phyloP scores from a whole-genome alignment of 2,797 vertebrate genomes.

The Pangasius sanitwongsei region DNA sequence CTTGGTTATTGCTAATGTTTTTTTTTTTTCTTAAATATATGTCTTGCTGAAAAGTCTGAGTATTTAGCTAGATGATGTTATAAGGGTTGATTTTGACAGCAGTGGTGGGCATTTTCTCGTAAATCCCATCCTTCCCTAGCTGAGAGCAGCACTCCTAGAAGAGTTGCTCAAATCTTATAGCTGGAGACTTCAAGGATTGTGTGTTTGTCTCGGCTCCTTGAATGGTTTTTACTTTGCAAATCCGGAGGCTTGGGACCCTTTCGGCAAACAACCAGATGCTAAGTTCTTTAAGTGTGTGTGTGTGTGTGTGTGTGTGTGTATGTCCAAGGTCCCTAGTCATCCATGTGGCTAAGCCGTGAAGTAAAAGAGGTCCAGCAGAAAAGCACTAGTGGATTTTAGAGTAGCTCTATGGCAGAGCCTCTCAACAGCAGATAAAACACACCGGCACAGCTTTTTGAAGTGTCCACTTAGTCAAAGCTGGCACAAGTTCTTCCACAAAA shows the following conservation, averaged over 20 bases:
- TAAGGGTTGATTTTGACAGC: neutral
- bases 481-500: slow-evolving; percentile 57
- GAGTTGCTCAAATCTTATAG: slow-evolving; percentile 15
- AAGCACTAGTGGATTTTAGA: slow-evolving; percentile 66
- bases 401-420: slow-evolving; percentile 66
- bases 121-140: slow-evolving; percentile 2
- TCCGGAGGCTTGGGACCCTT: slow-evolving; percentile 41
- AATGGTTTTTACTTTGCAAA: slow-evolving; percentile 44
- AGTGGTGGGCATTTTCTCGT: neutral
- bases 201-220: slow-evolving; percentile 33
- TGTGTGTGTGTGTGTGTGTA: slow-evolving; percentile 28
- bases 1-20: neutral
- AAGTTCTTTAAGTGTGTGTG: slow-evolving; percentile 52
- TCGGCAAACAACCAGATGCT: slow-evolving; percentile 44
- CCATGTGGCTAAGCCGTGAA: slow-evolving; percentile 48
- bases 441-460: slow-evolving; percentile 65
- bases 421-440: slow-evolving; percentile 76
- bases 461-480: slow-evolving; percentile 62
- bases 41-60: neutral
- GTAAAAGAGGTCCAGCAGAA: slow-evolving; percentile 51
- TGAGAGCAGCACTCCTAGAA: slow-evolving; percentile 26
- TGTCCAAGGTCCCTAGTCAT: slow-evolving; percentile 49
- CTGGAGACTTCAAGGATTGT: slow-evolving; percentile 29
- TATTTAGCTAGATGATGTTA: neutral
- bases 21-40: neutral